Percentiles rank a stretch among this genome's conserved stretches.
Conservation (phyloP, 2,888 invertebrate genomes). For the Rhorus exstirpatorius region DNA sequence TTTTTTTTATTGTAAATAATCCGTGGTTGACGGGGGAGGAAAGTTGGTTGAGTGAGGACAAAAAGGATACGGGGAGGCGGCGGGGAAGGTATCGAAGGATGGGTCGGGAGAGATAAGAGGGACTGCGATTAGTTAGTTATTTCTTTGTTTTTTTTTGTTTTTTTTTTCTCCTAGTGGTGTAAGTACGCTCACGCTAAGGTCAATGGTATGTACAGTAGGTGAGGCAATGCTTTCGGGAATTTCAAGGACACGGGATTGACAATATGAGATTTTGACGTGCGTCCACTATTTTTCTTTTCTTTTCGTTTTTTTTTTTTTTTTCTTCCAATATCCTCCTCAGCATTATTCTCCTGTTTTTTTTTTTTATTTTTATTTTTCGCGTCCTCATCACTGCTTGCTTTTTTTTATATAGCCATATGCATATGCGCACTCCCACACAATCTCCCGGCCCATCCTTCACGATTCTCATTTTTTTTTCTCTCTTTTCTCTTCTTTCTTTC, state of each 20-base stretch:
- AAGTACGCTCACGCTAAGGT: constrained; percentile 86
- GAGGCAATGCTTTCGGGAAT: constrained; percentile 78
- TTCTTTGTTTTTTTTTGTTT: constrained; percentile 55
- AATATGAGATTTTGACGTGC: constrained; percentile 85
- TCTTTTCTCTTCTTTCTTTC: constrained; percentile 89
- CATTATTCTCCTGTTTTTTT: constrained; percentile 87
- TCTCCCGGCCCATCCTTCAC: constrained; percentile 86
- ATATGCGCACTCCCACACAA: constrained; percentile 86
- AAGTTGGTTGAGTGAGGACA: constrained; percentile 65
- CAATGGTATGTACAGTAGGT: constrained; percentile 87
- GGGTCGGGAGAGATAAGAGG: constrained; percentile 54
- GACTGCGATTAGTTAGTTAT: constrained; percentile 79
- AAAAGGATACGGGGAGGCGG: constrained; percentile 41
- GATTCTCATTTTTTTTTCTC: constrained; percentile 91
- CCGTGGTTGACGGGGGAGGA: constrained; percentile 74
- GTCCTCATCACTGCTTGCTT: constrained; percentile 89
- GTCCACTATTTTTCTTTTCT: too few relatives aligned
- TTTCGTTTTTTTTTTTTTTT: too few relatives aligned
- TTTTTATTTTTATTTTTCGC: constrained; percentile 87
- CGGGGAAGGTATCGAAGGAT: constrained; percentile 58
- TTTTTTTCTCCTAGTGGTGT: constrained; percentile 76
- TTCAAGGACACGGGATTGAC: constrained; percentile 86
- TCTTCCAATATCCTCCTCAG: constrained; percentile 88
- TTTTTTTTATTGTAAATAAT: constrained; percentile 83
- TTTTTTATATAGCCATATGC: constrained; percentile 88